phyloP scores from a whole-genome alignment of 2,113 vertebrate species.

The Cyprinodon variegatus region DNA sequence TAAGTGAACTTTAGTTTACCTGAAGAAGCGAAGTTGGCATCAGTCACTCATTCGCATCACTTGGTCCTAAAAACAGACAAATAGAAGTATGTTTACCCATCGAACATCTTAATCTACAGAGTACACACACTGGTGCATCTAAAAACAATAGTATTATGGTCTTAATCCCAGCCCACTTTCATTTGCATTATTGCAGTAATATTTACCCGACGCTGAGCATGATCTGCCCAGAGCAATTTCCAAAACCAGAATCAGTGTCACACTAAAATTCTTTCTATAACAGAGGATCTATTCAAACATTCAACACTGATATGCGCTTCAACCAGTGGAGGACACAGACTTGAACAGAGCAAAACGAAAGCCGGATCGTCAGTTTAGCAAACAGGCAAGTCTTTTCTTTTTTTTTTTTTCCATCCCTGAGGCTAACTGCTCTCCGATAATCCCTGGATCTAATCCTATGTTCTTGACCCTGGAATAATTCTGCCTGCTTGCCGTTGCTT shows the following conservation, averaged over 20 bases:
- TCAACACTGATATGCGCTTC: background rate
- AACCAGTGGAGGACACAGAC: background rate
- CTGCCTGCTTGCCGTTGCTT: conserved; percentile 57
- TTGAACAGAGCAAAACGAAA: conserved; percentile 24
- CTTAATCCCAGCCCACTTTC: background rate
- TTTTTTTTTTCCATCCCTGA: conserved; percentile 39
- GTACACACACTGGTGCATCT: background rate
- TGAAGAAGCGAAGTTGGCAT: conserved; percentile 73
- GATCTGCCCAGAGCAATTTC: conserved; percentile 5
- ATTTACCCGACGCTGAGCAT: conserved; percentile 10
- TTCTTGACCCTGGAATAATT: conserved; percentile 68
- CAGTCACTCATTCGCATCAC: conserved; percentile 80
- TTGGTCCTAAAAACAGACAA: conserved; percentile 49
- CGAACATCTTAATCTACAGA: background rate
- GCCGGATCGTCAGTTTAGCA: conserved; percentile 9
- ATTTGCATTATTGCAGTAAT: background rate
- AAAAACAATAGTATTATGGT: background rate
- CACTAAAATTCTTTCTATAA: conserved; percentile 40
- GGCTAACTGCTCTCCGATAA: conserved; percentile 69
- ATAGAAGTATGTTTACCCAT: background rate
- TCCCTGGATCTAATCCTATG: conserved; percentile 63
- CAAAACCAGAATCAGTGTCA: conserved; percentile 41
- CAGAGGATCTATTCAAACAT: conserved; percentile 20
- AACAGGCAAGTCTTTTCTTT: conserved; percentile 7
- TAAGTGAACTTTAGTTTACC: conserved; percentile 55